Evolutionary conservation across 2,888 invertebrate species (phyloP).

Genomic region (Phaedon cochleariae): DNA sequence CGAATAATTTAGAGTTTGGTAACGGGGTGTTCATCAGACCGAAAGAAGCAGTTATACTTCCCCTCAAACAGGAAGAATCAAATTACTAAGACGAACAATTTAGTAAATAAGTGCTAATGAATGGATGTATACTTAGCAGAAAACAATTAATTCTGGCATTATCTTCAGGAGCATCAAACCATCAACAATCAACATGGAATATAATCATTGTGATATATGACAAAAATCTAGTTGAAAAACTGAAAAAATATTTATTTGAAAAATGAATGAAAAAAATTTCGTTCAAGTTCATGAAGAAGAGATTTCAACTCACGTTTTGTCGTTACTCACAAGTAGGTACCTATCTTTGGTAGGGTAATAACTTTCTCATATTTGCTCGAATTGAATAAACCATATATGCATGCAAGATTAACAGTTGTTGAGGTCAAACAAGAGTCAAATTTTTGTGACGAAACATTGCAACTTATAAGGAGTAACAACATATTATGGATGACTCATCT

Average conservation of each 20-base stretch:
- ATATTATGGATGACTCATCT: constrained; percentile 35
- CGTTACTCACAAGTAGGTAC: no score
- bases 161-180: no score
- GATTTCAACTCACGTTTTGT: no score
- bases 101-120: not conserved
- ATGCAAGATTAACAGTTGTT: constrained; percentile 17
- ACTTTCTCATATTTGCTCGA: not conserved
- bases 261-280: no score
- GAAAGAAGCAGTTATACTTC: not conserved
- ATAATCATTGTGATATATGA: no score
- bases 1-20: not conserved
- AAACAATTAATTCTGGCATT: not conserved
- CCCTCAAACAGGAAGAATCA: constrained; percentile 1
- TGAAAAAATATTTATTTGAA: no score
- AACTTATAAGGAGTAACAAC: constrained; percentile 29
- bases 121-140: not conserved
- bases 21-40: constrained; percentile 2
- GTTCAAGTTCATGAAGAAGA: no score
- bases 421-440: constrained; percentile 21
- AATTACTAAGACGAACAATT: not conserved
- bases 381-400: not conserved
- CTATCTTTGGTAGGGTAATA: no score
- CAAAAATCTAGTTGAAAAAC: no score
- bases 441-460: constrained; percentile 24
- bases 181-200: no score